phyloP scores from a whole-genome alignment of 2,888 invertebrate species.

The Noctua pronuba region DNA sequence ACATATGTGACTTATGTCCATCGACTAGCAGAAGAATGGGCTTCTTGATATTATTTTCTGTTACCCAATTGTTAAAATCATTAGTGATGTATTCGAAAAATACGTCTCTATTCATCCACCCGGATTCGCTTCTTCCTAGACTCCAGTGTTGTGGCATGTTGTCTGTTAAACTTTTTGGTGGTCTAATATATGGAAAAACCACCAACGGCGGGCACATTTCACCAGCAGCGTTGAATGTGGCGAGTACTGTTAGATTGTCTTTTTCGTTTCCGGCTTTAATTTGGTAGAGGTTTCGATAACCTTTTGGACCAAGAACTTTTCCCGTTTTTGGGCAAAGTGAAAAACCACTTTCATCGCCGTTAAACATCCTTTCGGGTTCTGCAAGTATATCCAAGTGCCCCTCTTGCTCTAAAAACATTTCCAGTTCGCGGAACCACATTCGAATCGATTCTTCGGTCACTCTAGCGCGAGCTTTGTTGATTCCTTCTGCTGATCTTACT shows the following conservation, averaged over 20 bases:
- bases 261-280: too few species aligned
- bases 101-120: slow-evolving; percentile 58
- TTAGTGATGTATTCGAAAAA: not conserved
- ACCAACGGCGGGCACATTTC: too few species aligned
- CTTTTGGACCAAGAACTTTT: too few species aligned
- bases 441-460: slow-evolving; percentile 25
- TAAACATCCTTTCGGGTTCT: slow-evolving; percentile 2
- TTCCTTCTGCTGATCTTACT: slow-evolving; percentile 45
- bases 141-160: slow-evolving; percentile 60
- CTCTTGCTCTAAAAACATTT: slow-evolving; percentile 1
- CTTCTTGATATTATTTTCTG: slow-evolving; percentile 24
- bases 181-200: slow-evolving; percentile 4
- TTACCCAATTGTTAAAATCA: not conserved
- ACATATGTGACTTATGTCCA: slow-evolving; percentile 55
- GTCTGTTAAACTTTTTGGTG: slow-evolving; percentile 33
- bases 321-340: too few species aligned
- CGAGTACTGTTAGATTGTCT: too few species aligned
- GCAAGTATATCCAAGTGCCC: not conserved
- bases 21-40: slow-evolving; percentile 64
- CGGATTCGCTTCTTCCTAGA: slow-evolving; percentile 56
- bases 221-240: too few species aligned
- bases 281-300: too few species aligned
- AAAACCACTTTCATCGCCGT: too few species aligned
- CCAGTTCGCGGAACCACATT: slow-evolving; percentile 1
- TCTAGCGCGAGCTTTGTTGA: slow-evolving; percentile 47